Evolutionary conservation across 2,888 invertebrate species (phyloP).

Genomic region (Loripinus fragilis): DNA sequence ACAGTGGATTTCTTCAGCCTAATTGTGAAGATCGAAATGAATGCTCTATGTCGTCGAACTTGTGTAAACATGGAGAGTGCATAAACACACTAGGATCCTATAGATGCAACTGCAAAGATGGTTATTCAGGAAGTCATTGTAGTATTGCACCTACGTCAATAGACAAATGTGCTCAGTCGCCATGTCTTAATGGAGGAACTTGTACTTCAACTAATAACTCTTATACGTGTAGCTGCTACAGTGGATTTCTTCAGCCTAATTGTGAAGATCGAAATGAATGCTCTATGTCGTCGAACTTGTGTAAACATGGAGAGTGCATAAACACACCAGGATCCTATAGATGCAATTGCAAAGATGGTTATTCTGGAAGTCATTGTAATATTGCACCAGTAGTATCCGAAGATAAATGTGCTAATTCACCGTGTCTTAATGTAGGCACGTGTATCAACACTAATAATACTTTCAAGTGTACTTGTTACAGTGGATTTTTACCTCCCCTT

Average conservation of each 20-base stretch:
- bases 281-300: neutral
- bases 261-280: conserved; percentile 11
- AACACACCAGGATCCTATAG: conserved; percentile 19
- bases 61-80: conserved; percentile 14
- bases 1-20: conserved; percentile 7
- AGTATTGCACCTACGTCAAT: neutral
- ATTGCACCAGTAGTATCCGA: neutral
- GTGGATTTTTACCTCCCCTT: conserved; percentile 26
- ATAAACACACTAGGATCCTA: conserved; percentile 17
- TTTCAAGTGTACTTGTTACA: conserved; percentile 21
- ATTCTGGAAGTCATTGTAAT: conserved; percentile 6
- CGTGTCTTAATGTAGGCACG: neutral
- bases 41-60: neutral
- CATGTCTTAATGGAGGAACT: neutral
- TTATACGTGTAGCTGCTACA: neutral
- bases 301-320: conserved; percentile 10
- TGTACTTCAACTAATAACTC: neutral
- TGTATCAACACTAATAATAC: conserved; percentile 6
- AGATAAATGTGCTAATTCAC: neutral
- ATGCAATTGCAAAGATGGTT: conserved; percentile 1
- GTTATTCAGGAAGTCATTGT: neutral
- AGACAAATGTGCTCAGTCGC: neutral
- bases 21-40: conserved; percentile 23
- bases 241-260: neutral
- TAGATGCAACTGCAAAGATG: conserved; percentile 18